Conservation (phyloP, 2,888 invertebrate genomes). For the Ptychoptera contaminata region DNA sequence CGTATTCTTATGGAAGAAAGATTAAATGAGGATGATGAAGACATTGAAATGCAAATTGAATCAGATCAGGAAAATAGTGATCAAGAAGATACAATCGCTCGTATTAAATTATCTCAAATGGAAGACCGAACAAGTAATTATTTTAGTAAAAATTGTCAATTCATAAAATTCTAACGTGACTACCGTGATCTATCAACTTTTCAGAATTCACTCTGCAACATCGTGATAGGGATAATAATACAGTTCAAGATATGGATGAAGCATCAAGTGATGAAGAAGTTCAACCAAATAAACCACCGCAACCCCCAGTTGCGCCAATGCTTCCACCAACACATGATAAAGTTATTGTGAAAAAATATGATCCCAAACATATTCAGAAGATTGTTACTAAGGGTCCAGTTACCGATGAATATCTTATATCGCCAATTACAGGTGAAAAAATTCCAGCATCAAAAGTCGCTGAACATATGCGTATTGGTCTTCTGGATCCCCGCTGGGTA, state of each 20-base stretch:
- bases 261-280: conserved; percentile 63
- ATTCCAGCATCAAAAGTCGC: conserved; percentile 95
- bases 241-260: conserved; percentile 86
- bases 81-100: conserved; percentile 26
- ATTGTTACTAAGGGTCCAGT: conserved; percentile 42
- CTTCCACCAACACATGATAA: conserved; percentile 80
- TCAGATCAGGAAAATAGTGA: conserved; percentile 56
- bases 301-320: conserved; percentile 41
- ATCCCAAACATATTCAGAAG: conserved; percentile 69
- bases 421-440: conserved; percentile 95
- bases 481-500: conserved; percentile 94
- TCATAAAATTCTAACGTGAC: background rate
- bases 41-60: conserved; percentile 82
- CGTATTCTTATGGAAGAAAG: conserved; percentile 79
- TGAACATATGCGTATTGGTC: conserved; percentile 93
- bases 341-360: conserved; percentile 92
- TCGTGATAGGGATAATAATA: conserved; percentile 30
- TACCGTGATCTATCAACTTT: background rate
- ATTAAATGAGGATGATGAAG: conserved; percentile 59
- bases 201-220: conserved; percentile 8
- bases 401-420: conserved; percentile 84
- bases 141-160: no score
- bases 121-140: conserved; percentile 40
- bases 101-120: conserved; percentile 47
- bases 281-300: conserved; percentile 17